Evolutionary conservation across 2,888 invertebrate genomes (phyloP).

Genomic region (Tipula vernalis): DNA sequence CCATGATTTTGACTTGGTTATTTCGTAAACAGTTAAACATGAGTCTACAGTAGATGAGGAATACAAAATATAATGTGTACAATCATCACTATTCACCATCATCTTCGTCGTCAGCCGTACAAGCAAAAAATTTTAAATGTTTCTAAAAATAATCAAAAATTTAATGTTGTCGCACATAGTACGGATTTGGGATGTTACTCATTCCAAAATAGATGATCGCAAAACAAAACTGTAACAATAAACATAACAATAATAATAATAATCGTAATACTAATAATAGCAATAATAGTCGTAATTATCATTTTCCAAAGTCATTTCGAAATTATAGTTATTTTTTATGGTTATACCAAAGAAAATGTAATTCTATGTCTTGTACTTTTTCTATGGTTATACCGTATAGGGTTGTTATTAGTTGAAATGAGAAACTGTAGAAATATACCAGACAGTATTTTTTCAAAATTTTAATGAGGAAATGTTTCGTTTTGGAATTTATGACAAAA

Average conservation of each 20-base stretch:
- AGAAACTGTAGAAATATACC: neutral
- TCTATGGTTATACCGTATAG: neutral
- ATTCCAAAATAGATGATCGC: neutral
- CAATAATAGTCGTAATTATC: neutral
- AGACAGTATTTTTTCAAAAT: neutral
- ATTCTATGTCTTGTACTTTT: too few relatives aligned
- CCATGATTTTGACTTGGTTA: neutral
- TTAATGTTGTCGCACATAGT: neutral
- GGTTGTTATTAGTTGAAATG: neutral
- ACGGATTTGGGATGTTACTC: neutral
- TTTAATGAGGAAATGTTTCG: neutral
- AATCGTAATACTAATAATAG: neutral
- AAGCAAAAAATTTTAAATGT: neutral
- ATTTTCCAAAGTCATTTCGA: neutral
- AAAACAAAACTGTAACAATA: neutral
- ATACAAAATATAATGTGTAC: neutral
- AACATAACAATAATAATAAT: neutral
- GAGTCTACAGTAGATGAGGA: neutral
- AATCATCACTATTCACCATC: neutral
- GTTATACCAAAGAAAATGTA: too few relatives aligned
- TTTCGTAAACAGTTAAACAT: neutral
- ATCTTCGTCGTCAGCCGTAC: neutral
- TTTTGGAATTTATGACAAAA: neutral
- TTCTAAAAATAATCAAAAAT: neutral
- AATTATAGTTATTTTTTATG: neutral